Evolutionary conservation across 2,888 invertebrate genomes (phyloP), one percentile per base, ranked within the genome.

Genomic region (Palloptera scutellata): DNA sequence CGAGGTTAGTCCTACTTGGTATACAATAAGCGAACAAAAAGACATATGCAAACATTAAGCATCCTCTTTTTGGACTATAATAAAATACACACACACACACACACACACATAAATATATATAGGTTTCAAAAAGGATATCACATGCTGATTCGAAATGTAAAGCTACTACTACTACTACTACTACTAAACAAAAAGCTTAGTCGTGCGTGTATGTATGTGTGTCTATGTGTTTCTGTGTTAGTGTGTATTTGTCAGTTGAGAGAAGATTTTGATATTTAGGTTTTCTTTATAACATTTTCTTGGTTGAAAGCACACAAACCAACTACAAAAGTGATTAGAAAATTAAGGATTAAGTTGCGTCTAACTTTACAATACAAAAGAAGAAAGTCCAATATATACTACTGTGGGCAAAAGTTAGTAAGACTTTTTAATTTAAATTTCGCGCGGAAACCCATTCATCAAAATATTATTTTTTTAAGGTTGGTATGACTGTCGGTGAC

Each of bases 301-400:
- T 57, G 57, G 57, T 40, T 57, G 13, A 57, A 40, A 11, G 57
- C 57, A 40, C 57, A 19, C 9, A n/a, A n/a, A n/a, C n/a, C n/a
- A 30, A 30, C 30, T 30, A 40, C 40, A 57, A 40, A 57, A 40
- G 40, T 40, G 40, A 57, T 15, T 57, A 8, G 40, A 40, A 57
- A 57, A n/a, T 57, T 30, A 40, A 11, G 57, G 57, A 13, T 57
- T 40, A 57, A 57, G 40, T 40, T 30, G 2, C 5, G 40, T 10
- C 40, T 40, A 13, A 20, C 57, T 15, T 40, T 40, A 13, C 3
- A 13, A 3, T 30, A 19, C 30, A 11, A 13, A 20, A 40, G 13
- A n/a, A 4, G 2, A 11, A 48, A 48, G 13, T 8, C 12, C 13
- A 10, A 48, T 15, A 48, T 11, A 48, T n/a, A n/a, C n/a, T n/a